A percentile compares a stretch with the other conserved stretches of the same genome.
phyloP scores from a whole-genome alignment of 2,888 invertebrate species.

The Yponomeuta cagnagella region DNA sequence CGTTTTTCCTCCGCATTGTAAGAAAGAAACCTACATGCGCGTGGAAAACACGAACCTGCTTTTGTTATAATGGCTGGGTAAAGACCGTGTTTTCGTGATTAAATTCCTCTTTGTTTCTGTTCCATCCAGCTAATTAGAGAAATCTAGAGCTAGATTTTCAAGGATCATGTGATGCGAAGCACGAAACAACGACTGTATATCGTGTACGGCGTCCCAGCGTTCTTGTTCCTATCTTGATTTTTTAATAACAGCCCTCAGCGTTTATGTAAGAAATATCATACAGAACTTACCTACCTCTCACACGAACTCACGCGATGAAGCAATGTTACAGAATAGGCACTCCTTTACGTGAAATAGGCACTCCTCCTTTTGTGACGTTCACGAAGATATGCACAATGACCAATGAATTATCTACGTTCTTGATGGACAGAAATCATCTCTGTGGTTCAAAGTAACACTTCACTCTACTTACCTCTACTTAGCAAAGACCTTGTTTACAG shows the following conservation, averaged over 20 bases:
- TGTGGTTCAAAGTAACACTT: no score
- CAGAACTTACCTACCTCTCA: conserved; percentile 37
- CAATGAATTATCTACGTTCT: no score
- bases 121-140: conserved; percentile 5
- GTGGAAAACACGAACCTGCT: no score
- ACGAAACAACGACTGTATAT: conserved; percentile 36
- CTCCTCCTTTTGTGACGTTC: no score
- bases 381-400: no score
- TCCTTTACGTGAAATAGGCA: conserved; percentile 21
- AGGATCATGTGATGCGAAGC: conserved; percentile 21
- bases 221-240: conserved; percentile 60
- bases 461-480: no score
- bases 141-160: neutral
- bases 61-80: neutral
- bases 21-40: no score
- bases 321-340: conserved; percentile 28
- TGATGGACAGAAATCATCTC: no score
- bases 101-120: neutral
- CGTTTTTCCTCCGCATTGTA: no score
- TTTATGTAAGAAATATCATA: conserved; percentile 45
- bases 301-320: conserved; percentile 24
- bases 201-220: conserved; percentile 49
- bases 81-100: neutral
- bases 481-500: neutral
- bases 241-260: conserved; percentile 51